Percentiles rank a stretch among this genome's conserved stretches.
Evolutionary conservation across 1,140 invertebrate species (phyloP).

Genomic region (Drosophila sucinea): DNA sequence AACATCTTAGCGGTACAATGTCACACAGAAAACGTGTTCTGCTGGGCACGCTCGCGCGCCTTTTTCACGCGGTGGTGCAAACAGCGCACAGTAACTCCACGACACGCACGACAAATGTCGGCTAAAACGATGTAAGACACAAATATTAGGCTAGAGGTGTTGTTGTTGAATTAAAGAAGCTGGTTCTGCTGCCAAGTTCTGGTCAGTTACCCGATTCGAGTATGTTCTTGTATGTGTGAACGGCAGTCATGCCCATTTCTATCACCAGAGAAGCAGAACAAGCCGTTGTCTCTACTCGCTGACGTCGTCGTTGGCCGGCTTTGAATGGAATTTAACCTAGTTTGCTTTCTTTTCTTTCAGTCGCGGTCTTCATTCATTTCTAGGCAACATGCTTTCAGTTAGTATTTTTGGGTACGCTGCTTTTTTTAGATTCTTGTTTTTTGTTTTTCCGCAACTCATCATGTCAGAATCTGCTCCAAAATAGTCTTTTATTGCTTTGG

Average conservation of each 20-base stretch:
- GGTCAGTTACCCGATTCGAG: constrained; percentile 6
- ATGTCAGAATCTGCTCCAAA: constrained; percentile 47
- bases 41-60: constrained; percentile 38
- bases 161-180: constrained; percentile 33
- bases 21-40: constrained; percentile 64
- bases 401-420: constrained; percentile 41
- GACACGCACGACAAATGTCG: constrained; percentile 60
- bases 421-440: constrained; percentile 34
- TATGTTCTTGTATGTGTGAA: neutral
- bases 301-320: constrained; percentile 42
- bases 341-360: constrained; percentile 70
- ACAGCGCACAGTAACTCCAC: constrained; percentile 36
- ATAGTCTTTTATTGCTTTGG: constrained; percentile 61
- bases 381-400: constrained; percentile 43
- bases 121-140: constrained; percentile 58
- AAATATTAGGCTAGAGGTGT: constrained; percentile 57
- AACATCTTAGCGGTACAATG: constrained; percentile 65
- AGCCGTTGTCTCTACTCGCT: constrained; percentile 35
- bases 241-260: constrained; percentile 16
- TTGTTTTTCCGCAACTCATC: constrained; percentile 38
- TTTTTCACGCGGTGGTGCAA: constrained; percentile 48
- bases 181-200: constrained; percentile 42
- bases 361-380: constrained; percentile 43
- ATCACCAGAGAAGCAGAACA: constrained; percentile 35
- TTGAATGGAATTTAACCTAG: constrained; percentile 78